phyloP scores from a whole-genome alignment of 2,113 vertebrate genomes.

The Alethe castanea region DNA sequence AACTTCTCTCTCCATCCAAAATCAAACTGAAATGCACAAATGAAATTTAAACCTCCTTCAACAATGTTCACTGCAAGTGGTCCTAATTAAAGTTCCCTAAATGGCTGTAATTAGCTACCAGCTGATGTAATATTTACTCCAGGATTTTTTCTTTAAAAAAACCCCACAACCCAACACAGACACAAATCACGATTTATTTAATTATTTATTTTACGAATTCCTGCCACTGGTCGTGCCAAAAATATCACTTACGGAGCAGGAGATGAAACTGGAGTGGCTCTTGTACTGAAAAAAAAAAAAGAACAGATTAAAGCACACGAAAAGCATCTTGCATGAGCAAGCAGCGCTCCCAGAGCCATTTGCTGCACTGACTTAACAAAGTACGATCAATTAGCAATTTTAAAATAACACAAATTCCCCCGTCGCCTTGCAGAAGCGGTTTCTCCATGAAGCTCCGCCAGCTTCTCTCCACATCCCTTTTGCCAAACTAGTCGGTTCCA shows the following conservation, averaged over 20 bases:
- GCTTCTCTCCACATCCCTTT: neutral
- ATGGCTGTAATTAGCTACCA: neutral
- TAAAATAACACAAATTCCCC: neutral
- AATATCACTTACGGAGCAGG: neutral
- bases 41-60: neutral
- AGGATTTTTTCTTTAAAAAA: neutral
- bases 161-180: neutral
- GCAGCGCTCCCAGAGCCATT: neutral
- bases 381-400: neutral
- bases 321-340: neutral
- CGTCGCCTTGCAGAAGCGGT: fast-evolving
- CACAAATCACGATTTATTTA: neutral
- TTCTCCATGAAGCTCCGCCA: neutral
- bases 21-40: neutral
- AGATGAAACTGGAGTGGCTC: neutral
- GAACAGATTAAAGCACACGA: neutral
- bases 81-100: neutral
- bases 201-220: neutral
- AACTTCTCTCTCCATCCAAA: neutral
- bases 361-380: neutral
- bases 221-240: neutral
- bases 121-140: neutral
- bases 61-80: neutral
- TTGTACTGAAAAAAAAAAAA: neutral
- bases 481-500: neutral